Evolutionary conservation across 23 tunicate species (phyloP), one percentile per base, ranked within the genome.

Genomic region (Phallusia fumigata): DNA sequence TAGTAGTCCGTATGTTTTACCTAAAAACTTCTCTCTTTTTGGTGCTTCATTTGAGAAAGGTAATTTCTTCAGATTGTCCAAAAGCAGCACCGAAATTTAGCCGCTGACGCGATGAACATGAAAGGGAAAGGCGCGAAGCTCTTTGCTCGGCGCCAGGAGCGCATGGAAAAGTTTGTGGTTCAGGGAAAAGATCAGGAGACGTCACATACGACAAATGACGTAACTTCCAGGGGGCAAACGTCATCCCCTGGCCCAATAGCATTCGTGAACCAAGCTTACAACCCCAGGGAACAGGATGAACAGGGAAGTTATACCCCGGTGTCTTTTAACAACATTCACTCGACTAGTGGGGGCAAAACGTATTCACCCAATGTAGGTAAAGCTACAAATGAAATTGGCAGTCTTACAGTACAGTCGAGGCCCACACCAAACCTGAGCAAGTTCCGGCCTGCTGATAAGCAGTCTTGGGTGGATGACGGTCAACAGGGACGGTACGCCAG

Each of bases 51-150:
- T 40, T 40, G 47, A 40, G 10, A 40, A 49, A 15, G 65, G 15
- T 53, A 10, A 40, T 40, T 40, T 40, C 47, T 40, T n/a, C n/a
- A 90, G 95, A 34, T 90, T 21, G 22, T 85, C 21, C 95, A 84
- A 16, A 74, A 81, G 30, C 95, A 90, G 76, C 73, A 72, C 0
- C 36, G 44, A 49, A 64, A 85, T 77, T 77, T 90, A 36, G 89
- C 86, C 0, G 84, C 65, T 80, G 97, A 92, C 73, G 80, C 83
- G 6, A 74, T 44, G 64, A 69, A 80, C 12, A 92, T 92, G 97
- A 84, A 89, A 75, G 98, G 98, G 0, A 89, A 86, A 50, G 98
- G 98, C 19, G 98, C 98, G 47, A 89, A 86, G 64, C 45, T 94
- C 52, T 94, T 94, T 82, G 98, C 88, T 15, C 85, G 79, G 45